Percentiles rank a stretch among this genome's conserved stretches.
phyloP scores from a whole-genome alignment of 2,888 invertebrate genomes.

The Selenia dentaria region DNA sequence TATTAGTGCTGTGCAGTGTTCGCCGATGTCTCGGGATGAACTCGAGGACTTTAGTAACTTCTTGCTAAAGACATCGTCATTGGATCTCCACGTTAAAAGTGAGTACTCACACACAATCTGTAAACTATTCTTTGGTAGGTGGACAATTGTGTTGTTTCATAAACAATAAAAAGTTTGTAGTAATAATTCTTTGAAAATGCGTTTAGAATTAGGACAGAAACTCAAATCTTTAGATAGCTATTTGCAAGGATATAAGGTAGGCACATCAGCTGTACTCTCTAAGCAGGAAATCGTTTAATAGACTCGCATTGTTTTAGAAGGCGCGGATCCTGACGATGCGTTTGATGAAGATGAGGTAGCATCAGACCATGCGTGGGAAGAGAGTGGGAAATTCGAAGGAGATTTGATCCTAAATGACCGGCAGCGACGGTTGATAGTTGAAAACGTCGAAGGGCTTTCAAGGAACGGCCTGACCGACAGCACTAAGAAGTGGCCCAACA shows the following conservation, averaged over 20 bases:
- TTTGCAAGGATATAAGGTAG: too few relatives aligned
- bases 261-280: neutral
- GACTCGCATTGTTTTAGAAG: constrained; percentile 43
- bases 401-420: constrained; percentile 77
- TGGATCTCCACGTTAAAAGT: constrained; percentile 76
- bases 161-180: too few relatives aligned
- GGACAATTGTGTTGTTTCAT: too few relatives aligned
- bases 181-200: too few relatives aligned
- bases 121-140: too few relatives aligned
- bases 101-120: constrained; percentile 40
- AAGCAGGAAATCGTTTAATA: neutral
- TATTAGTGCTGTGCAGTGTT: constrained; percentile 62
- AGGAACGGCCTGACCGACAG: constrained; percentile 73
- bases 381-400: constrained; percentile 81
- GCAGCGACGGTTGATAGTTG: constrained; percentile 70
- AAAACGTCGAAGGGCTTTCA: constrained; percentile 71
- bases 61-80: constrained; percentile 65
- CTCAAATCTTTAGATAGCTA: too few relatives aligned
- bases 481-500: constrained; percentile 76
- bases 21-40: constrained; percentile 63
- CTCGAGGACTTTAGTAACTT: constrained; percentile 73
- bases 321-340: constrained; percentile 52
- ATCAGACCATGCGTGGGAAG: constrained; percentile 77
- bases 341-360: constrained; percentile 61
- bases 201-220: too few relatives aligned